A percentile compares a stretch with the other conserved stretches of the same genome.
Conservation (phyloP, 2,888 invertebrate species). For the Strigamia crassipes region DNA sequence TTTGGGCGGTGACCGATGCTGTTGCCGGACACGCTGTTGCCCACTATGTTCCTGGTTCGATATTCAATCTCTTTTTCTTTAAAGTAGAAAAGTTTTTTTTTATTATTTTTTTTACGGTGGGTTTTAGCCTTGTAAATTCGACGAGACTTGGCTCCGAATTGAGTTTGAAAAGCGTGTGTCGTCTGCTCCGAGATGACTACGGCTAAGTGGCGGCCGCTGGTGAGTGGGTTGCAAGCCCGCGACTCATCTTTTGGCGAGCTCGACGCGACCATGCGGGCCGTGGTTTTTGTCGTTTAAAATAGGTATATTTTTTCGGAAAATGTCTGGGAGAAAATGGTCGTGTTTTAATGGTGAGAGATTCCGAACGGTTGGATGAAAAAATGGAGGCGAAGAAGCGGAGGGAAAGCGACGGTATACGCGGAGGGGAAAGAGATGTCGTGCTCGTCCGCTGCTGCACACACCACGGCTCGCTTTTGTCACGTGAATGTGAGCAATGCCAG, state of each 20-base stretch:
- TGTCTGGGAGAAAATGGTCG: neutral
- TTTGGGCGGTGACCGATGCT: slow-evolving; percentile 31
- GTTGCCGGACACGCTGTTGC: neutral
- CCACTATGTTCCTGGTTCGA: neutral
- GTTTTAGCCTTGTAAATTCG: neutral
- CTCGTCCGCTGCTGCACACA: slow-evolving; percentile 34
- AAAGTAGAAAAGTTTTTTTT: too few species aligned
- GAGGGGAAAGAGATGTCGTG: slow-evolving; percentile 39
- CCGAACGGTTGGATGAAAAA: neutral
- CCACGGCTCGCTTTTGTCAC: slow-evolving; percentile 42
- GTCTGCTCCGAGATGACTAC: slow-evolving; percentile 18
- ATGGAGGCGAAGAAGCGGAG: neutral
- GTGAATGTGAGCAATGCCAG: slow-evolving; percentile 45
- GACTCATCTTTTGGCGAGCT: slow-evolving; percentile 40
- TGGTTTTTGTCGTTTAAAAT: slow-evolving; percentile 2
- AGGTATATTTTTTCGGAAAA: neutral
- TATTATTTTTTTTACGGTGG: neutral
- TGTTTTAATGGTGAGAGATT: neutral
- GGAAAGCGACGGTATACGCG: neutral
- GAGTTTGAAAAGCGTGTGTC: slow-evolving; percentile 2
- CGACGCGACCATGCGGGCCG: slow-evolving; percentile 17
- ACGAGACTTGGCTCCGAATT: neutral
- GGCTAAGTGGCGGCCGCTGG: slow-evolving; percentile 40
- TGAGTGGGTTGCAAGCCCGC: slow-evolving; percentile 40
- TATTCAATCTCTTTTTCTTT: neutral